Evolutionary conservation across 1,140 invertebrate genomes (phyloP), one percentile per base, ranked within the genome.

Genomic region (Brachionus angularis): DNA sequence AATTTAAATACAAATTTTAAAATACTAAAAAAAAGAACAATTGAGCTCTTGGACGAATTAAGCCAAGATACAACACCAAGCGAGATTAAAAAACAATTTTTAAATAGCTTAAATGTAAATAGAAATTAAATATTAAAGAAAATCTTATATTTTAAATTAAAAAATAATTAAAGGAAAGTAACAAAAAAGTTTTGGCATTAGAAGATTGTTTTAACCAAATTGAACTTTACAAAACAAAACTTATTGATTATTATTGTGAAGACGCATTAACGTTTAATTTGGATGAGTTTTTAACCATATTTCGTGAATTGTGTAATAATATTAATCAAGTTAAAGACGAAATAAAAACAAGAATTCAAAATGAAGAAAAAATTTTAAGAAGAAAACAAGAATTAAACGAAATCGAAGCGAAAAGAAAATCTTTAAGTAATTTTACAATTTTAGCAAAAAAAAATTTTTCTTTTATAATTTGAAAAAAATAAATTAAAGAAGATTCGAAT

Each of bases 221-320:
- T 10, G 53, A 58, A 23, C 23, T 7, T 3, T 36, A 10, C 12
- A 58, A 58, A 14, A 71, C 73, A 5, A 76, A 77, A 58, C 53
- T 80, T 49, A 75, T 75, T 7, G 50, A 73, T 18, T 78, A 78
- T 73, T 80, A 79, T 71, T 81, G 77, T 73, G 79, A 81, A 73
- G 77, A 78, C 36, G 76, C 77, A 25, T 75, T 75, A 18, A 73
- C 72, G 1, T 82, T 82, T 50, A 80, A 80, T 74, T 55, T 82
- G 7, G 80, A 82, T 64, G 79, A 80, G 70, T 79, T 77, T 44
- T 62, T 82, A 3, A 58, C 21, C 25, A 58, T 39, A 3, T 58
- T 58, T 58, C 0, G 36, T 12, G 7, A 58, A 58, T 58, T 58
- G 21, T 58, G 53, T 39, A 18, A 58, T 16, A 36, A 58, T 39